A percentile compares a stretch with the other conserved stretches of the same genome.
Evolutionary conservation across 2,888 invertebrate species (phyloP).

Genomic region (Phyto melanocephala): DNA sequence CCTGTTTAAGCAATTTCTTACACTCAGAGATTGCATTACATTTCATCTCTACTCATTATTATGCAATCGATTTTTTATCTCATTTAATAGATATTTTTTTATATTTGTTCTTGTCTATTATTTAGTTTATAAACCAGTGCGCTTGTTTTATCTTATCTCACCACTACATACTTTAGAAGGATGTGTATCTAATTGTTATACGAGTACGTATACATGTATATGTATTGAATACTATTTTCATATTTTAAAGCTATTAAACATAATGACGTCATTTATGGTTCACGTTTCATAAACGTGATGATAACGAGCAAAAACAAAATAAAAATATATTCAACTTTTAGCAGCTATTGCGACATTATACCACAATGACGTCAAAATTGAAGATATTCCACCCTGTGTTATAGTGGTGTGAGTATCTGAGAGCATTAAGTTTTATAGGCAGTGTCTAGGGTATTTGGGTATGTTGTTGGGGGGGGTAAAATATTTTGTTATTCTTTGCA

Average conservation of each 20-base stretch:
- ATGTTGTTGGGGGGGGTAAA: neutral
- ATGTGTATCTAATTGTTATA: neutral
- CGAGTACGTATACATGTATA: no score
- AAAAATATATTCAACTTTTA: slow-evolving; percentile 15
- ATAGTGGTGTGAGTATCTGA: neutral
- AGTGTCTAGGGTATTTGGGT: neutral
- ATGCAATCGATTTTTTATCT: slow-evolving; percentile 56
- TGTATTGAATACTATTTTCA: neutral
- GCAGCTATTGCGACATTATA: neutral
- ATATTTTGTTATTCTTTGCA: neutral
- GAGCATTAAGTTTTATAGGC: neutral
- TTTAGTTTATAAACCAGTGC: slow-evolving; percentile 33
- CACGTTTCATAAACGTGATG: slow-evolving; percentile 58
- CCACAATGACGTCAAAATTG: slow-evolving; percentile 49
- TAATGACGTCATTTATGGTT: slow-evolving; percentile 54
- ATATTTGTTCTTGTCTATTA: neutral
- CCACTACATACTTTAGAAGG: neutral
- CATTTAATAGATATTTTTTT: neutral
- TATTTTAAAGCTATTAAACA: neutral
- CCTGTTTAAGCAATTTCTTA: neutral
- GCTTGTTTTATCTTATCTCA: slow-evolving; percentile 29
- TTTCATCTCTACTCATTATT: slow-evolving; percentile 18
- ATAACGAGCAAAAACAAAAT: neutral
- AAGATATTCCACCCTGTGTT: neutral
- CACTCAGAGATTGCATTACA: neutral